phyloP scores from a whole-genome alignment of 2,797 vertebrate genomes.

The Cynopterus sphinx region DNA sequence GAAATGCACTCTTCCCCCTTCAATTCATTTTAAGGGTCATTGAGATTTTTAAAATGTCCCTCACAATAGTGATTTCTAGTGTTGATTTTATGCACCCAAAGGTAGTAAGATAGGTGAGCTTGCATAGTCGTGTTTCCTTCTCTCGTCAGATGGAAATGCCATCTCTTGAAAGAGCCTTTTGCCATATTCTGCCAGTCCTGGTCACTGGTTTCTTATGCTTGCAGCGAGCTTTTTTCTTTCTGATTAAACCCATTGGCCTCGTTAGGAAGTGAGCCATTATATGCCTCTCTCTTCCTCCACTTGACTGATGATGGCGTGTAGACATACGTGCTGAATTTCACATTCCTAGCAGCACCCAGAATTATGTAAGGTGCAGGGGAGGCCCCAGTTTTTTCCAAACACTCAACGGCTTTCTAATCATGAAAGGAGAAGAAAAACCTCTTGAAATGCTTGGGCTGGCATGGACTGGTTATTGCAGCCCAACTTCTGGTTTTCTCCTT shows the following conservation, averaged over 20 bases:
- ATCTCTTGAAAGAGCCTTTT: not conserved
- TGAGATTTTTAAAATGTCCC: slow-evolving; percentile 54
- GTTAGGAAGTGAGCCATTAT: not conserved
- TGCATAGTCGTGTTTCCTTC: not conserved
- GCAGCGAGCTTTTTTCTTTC: not conserved
- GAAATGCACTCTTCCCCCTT: not conserved
- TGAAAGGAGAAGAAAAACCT: not conserved
- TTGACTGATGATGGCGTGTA: not conserved
- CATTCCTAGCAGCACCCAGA: not conserved
- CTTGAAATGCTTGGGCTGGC: not conserved
- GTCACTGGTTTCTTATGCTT: not conserved
- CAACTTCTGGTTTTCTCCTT: slow-evolving; percentile 4
- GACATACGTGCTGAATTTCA: not conserved
- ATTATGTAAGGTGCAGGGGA: not conserved
- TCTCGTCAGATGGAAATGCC: not conserved
- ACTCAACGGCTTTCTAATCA: slow-evolving; percentile 1
- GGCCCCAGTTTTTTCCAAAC: not conserved
- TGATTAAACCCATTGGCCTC: not conserved
- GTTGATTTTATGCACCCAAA: not conserved
- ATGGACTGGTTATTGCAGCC: not conserved
- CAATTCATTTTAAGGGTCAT: slow-evolving; percentile 67
- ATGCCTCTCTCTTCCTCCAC: not conserved
- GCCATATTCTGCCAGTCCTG: not conserved
- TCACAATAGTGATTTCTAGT: not conserved
- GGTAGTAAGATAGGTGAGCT: not conserved